Base-by-base conservation (phyloP, 2,797 vertebrate species). In the Periophthalmus magnuspinnatus region DNA sequence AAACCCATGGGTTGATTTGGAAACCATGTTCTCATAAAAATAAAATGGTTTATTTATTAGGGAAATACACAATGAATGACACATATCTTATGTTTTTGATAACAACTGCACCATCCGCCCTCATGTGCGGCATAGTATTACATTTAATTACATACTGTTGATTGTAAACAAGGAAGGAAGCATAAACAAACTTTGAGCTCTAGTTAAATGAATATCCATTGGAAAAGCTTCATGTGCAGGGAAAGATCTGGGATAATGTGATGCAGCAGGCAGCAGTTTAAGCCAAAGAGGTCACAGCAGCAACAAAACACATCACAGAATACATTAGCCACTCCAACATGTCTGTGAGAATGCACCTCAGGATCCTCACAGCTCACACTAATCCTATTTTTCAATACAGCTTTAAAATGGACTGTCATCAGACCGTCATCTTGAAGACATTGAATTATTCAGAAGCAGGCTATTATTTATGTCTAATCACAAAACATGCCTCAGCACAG, bases 321-420 rank as follows among this genome's bases (percentile, higher is more conserved):
- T 68, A 66, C 50, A 81, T 75, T 70, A 82, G 24, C 69, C 58
- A 67, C 38, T 79, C 72, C 72, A 63, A 75, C 63, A 82, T 80
- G 72, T 45, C 65, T 61, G 52, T 65, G 33, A 70, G 47, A 45
- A 45, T 45, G 41, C 41, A 45, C 13, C 41, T 45, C 41, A 45
- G 41, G 11, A 45, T 28, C 54, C 38, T 68, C 67, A 64, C 68
- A 64, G 21, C 56, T 48, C 65, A 54, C 68, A 28, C 6, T n/a
- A 52, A 21, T 52, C 19, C 6, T 3, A 52, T 52, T 9, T n/a
- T 52, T 21, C n/a, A 21, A 52, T 52, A 45, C 41, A 45, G 41
- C 41, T 45, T 16, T 45, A 45, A 45, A 45, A 45, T 14, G 13
- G 13, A 45, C 41, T 14, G 45, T 14, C 41, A 45, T 45, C 28